phyloP scores from a whole-genome alignment of 2,797 vertebrate species.

The Sebastes reedi region DNA sequence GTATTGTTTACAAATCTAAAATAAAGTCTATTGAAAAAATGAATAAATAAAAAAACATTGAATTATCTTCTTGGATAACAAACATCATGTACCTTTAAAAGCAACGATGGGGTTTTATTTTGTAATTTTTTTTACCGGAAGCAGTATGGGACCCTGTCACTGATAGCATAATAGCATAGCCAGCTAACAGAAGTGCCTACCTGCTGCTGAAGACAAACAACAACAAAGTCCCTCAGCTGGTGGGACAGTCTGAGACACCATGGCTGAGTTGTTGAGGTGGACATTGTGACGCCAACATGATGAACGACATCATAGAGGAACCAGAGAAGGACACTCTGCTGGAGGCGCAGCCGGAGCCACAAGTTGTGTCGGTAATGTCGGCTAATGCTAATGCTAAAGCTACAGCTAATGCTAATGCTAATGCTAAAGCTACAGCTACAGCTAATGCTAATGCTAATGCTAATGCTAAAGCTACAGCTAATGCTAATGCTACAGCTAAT shows the following conservation, averaged over 20 bases:
- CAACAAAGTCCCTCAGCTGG: background rate
- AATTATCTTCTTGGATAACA: background rate
- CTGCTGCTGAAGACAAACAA: background rate
- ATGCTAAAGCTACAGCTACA: background rate
- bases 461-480: slow-evolving; percentile 28
- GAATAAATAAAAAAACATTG: too few relatives aligned
- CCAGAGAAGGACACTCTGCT: slow-evolving; percentile 77
- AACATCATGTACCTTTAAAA: background rate
- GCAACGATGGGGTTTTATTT: background rate
- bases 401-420: background rate
- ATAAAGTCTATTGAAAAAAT: too few relatives aligned
- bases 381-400: slow-evolving; percentile 30
- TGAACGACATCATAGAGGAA: slow-evolving; percentile 83
- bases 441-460: background rate
- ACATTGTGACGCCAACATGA: slow-evolving; percentile 74
- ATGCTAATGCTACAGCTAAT: too few relatives aligned
- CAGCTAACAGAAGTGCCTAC: slow-evolving; percentile 30
- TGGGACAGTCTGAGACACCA: slow-evolving; percentile 18
- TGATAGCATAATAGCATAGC: background rate
- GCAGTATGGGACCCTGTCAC: background rate
- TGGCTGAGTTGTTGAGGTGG: slow-evolving; percentile 43
- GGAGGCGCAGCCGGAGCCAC: slow-evolving; percentile 57
- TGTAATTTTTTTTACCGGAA: slow-evolving; percentile 19
- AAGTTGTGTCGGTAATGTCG: slow-evolving; percentile 63
- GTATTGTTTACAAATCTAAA: too few relatives aligned